Conservation (phyloP, 1,140 invertebrate species). For the Elysia chlorotica region DNA sequence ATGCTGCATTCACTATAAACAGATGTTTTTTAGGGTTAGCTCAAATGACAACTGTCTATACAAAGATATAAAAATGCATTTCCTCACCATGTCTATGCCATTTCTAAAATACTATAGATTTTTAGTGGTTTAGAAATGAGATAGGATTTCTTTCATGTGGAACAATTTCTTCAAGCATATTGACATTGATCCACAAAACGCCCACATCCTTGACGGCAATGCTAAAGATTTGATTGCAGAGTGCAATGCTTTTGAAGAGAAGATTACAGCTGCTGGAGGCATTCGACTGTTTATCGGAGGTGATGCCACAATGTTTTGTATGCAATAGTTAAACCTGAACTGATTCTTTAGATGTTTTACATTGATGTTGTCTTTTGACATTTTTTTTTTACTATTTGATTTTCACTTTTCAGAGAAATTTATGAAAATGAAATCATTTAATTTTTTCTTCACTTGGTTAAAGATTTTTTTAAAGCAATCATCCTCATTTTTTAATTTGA, state of each 20-base stretch:
- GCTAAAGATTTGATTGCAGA: constrained; percentile 84
- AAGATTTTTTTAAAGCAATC: too few relatives aligned
- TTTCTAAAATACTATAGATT: too few relatives aligned
- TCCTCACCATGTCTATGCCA: too few relatives aligned
- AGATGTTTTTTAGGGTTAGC: too few relatives aligned
- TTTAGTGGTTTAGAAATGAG: background rate
- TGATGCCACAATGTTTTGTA: too few relatives aligned
- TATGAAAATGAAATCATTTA: background rate
- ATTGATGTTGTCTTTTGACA: too few relatives aligned
- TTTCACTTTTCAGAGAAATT: background rate
- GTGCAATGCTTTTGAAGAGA: constrained; percentile 85
- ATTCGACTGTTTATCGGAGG: constrained; percentile 96
- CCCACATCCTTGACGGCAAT: constrained; percentile 95
- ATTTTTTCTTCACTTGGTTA: background rate
- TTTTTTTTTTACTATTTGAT: background rate
- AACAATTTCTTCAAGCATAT: constrained; percentile 98
- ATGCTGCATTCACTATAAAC: too few relatives aligned
- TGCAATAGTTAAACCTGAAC: too few relatives aligned
- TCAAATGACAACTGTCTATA: too few relatives aligned
- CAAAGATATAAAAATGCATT: too few relatives aligned
- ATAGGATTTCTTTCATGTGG: constrained; percentile 87
- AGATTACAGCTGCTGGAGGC: constrained; percentile 88
- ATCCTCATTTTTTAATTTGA: too few relatives aligned
- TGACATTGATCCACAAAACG: constrained; percentile 93
- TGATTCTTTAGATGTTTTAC: too few relatives aligned